Evolutionary conservation across 2,113 vertebrate species (phyloP).

Genomic region (Crotalus tigris): DNA sequence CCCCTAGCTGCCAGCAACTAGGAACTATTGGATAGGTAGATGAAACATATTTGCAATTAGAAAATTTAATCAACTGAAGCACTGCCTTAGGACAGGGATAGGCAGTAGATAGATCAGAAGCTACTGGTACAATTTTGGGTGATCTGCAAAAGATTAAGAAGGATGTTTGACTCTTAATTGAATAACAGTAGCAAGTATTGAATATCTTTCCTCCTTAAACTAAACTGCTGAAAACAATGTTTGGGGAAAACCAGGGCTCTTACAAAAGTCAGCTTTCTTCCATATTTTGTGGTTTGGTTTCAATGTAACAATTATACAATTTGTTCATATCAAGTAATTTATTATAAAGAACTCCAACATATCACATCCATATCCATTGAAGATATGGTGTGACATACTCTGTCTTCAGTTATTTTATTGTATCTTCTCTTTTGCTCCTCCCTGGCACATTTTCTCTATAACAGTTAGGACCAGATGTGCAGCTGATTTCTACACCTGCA

Average conservation of each 20-base stretch:
- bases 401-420: background rate
- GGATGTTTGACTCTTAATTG: background rate
- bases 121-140: background rate
- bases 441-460: background rate
- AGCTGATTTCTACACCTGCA: background rate
- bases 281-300: background rate
- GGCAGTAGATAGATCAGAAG: background rate
- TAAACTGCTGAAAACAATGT: background rate
- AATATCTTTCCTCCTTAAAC: background rate
- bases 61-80: conserved; percentile 55
- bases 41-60: conserved; percentile 49
- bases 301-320: background rate
- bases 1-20: conserved; percentile 36
- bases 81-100: conserved; percentile 30
- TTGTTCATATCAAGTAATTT: background rate
- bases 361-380: background rate
- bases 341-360: background rate
- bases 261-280: background rate
- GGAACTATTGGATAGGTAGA: conserved; percentile 31
- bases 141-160: background rate
- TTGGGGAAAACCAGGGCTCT: background rate
- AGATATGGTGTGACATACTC: background rate
- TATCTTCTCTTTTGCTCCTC: background rate
- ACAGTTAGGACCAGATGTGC: background rate
- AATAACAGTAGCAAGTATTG: background rate